Conservation (phyloP, 2,113 vertebrate genomes). For the Psittacara wagleri region DNA sequence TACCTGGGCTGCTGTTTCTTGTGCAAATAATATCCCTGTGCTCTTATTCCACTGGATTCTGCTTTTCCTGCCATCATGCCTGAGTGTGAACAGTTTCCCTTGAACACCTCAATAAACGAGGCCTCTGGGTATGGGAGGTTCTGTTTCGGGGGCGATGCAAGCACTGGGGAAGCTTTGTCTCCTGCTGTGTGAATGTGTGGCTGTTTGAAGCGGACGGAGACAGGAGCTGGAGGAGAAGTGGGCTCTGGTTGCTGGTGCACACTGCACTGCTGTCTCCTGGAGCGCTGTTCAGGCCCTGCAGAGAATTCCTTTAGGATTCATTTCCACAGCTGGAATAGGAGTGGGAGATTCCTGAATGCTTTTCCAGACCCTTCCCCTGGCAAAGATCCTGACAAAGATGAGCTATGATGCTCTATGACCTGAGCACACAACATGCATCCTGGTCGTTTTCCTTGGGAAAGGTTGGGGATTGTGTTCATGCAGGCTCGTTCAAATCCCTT, state of each 20-base stretch:
- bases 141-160: not conserved
- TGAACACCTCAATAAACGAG: not conserved
- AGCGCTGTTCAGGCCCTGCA: accelerated
- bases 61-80: not conserved
- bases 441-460: accelerated
- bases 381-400: not conserved
- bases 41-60: not conserved
- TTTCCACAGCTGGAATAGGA: not conserved
- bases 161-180: not conserved
- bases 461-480: accelerated
- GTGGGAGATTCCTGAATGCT: not conserved
- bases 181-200: not conserved
- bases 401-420: accelerated
- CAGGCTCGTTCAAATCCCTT: not conserved
- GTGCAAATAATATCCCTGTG: not conserved
- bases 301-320: accelerated
- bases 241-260: not conserved
- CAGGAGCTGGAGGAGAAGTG: not conserved
- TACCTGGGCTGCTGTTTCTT: not conserved
- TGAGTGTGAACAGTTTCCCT: not conserved
- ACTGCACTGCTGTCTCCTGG: not conserved
- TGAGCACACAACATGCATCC: accelerated
- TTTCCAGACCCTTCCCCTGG: not conserved
- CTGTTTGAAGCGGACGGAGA: not conserved
- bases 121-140: not conserved